These are phyloP conservation scores for Myzus persicae DNA, from an alignment of 1,140 invertebrate genomes.

Conservation along the genomic window DNA sequence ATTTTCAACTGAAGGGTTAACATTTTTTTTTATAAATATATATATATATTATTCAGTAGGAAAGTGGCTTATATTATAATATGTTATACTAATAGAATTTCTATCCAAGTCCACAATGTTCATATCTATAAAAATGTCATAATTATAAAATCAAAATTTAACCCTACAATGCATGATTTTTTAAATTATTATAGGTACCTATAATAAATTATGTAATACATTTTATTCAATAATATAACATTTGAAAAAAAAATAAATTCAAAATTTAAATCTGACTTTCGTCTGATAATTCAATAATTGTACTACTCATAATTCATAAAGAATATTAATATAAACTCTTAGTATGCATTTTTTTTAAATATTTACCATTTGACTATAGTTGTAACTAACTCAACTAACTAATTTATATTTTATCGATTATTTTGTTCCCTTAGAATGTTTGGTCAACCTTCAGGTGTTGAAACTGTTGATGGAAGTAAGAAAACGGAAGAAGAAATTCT, in stretches of 20 bases:
- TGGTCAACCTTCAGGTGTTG: neutral
- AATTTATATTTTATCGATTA: neutral
- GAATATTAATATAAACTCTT: neutral
- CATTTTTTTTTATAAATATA: neutral
- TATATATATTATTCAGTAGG: neutral
- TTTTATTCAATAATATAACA: no score
- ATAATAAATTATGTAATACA: no score
- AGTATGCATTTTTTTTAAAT: neutral
- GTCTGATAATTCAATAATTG: no score
- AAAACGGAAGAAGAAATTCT: neutral
- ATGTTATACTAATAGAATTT: conserved; percentile 11
- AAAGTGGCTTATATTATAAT: neutral
- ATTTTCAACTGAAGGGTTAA: neutral
- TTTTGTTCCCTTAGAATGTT: neutral
- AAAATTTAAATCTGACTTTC: no score
- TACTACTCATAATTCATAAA: neutral
- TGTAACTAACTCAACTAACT: neutral
- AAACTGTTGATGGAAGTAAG: neutral
- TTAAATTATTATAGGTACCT: no score
- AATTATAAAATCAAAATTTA: neutral
- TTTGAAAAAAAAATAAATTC: no score
- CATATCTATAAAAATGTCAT: neutral
- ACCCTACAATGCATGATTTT: no score
- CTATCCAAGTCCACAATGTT: neutral
- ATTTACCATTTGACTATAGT: neutral